Base-by-base conservation (phyloP, 2,797 vertebrate species). In the Oreochromis mossambicus region DNA sequence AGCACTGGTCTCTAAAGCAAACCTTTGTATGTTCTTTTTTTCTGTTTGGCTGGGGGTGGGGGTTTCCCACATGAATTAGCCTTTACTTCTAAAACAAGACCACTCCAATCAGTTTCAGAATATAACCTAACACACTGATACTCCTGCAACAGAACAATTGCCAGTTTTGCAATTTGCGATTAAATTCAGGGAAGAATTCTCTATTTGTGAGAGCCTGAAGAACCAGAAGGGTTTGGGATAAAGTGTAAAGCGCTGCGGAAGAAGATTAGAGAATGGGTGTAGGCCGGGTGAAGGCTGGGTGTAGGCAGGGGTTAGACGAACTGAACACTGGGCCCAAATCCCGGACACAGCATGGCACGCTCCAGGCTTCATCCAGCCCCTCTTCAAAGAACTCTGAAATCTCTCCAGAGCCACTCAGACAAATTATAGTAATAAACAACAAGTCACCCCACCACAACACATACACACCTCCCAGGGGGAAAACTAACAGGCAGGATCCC, bases 381-480 rank as follows among this genome's bases (percentile, higher is more conserved):
- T 79, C 93, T 95, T 95, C 94, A 95, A 94, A 95, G 93, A 89
- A 70, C 86, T 80, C 91, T 88, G 86, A 93, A 93, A 92, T 93
- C 93, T 94, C 92, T 92, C 89, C 86, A 93, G 92, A 94, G 92
- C 89, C 91, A 92, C 94, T 93, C 91, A 93, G 93, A 95, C 93
- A 95, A 95, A 96, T 96, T 94, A 95, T 91, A 94, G 92, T 94
- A 93, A 95, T 95, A 95, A 95, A 94, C 94, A 95, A 94, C 93
- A 94, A 94, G 91, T 83, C 80, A 46, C 78, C 86, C 88, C 87
- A 61, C 46, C 51, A 73, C 12, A 48, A 63, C 55, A 80, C 78
- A 46, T 55, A 81, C 79, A 80, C 78, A 66, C 80, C 92, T 90
- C 94, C 92, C 91, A 77, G 79, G 93, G 86, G 92, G 80, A 91